Percentiles rank a stretch among this genome's conserved stretches.
Conservation (phyloP, 2,113 vertebrate species). For the Odocoileus hemionus region DNA sequence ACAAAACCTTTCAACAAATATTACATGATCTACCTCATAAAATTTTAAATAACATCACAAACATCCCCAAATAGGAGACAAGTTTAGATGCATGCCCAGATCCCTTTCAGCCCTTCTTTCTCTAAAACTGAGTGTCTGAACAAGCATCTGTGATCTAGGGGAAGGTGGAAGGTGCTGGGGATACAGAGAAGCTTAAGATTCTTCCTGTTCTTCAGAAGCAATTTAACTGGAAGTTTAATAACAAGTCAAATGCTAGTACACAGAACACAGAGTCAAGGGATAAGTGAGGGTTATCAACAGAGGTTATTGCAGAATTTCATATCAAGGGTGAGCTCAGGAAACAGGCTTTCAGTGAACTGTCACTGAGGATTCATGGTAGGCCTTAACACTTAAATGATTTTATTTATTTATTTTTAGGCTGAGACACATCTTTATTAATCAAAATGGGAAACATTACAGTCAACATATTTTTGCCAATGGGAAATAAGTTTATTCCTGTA, state of each 20-base stretch:
- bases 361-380: background rate
- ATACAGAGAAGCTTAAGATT: background rate
- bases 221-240: background rate
- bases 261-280: background rate
- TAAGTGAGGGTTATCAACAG: background rate
- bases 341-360: background rate
- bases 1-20: background rate
- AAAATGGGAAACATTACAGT: too few species aligned
- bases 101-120: background rate
- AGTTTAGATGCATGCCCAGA: background rate
- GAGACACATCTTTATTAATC: too few species aligned
- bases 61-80: background rate
- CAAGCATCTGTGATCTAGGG: background rate
- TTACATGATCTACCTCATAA: background rate
- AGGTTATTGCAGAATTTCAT: background rate
- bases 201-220: background rate
- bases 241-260: background rate
- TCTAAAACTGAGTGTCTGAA: background rate
- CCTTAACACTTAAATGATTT: background rate
- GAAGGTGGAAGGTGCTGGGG: background rate
- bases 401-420: background rate
- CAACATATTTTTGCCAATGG: too few species aligned
- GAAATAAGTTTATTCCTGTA: too few species aligned
- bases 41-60: background rate
- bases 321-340: background rate